Base-by-base conservation (phyloP, 2,797 vertebrate species). In the Leontopithecus rosalia region DNA sequence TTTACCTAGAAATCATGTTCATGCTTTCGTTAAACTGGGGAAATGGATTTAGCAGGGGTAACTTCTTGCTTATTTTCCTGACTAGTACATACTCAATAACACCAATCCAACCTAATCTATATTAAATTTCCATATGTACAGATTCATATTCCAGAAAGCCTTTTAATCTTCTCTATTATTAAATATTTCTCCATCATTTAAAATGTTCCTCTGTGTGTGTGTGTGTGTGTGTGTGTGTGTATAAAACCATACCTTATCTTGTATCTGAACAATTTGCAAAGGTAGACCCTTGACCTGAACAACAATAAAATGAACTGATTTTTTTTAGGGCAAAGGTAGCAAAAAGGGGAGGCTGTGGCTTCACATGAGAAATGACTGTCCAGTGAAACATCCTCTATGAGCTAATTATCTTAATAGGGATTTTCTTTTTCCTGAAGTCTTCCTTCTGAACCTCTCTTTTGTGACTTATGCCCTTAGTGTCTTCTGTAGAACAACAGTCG, bases 401-500 rank as follows among this genome's bases (percentile, higher is more conserved):
- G 58, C 61, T 96, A 90, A 95, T 97, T 89, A 96, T 92, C 88
- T 48, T 96, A 89, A 97, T 17, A 92, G 52, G 86, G 84, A 77
- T 24, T 75, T 93, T 89, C 89, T 94, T 96, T 91, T 89, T 87
- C 79, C 80, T 24, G 80, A 58, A 19, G 82, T 72, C 94, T 52
- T 92, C 94, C 52, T 93, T 73, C 86, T 72, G 76, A 85, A 77
- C 84, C 64, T 88, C 90, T 94, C 96, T 92, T 94, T 96, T 97
- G 96, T 95, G 97, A 94, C 94, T 95, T 96, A 81, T 70, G 84
- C 84, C 97, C 94, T 97, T 73, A 36, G 12, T 7, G 86, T 64
- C 75, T 94, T 58, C 76, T 91, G 97, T 58, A 92, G 97, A 98
- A 97, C 96, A 97, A 67, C 58, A 85, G 77, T 7, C 52, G 75